Conservation (phyloP, 2,888 invertebrate genomes). For the Nomada goodeniana region DNA sequence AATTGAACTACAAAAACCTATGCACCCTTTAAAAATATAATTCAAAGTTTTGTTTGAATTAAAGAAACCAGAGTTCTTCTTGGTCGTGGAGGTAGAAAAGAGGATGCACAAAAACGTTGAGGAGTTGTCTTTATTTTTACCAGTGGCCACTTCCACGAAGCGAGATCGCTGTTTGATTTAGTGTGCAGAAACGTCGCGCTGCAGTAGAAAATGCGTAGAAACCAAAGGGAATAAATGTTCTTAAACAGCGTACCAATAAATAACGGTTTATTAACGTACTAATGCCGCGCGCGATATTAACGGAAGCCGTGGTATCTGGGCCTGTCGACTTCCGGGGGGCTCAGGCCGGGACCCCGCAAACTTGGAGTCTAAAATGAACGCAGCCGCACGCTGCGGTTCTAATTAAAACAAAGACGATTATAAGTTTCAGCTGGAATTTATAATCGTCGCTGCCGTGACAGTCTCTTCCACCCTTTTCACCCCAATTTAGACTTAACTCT, state of each 20-base stretch:
- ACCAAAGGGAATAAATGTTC: constrained; percentile 64
- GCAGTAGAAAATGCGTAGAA: constrained; percentile 46
- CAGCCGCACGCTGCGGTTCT: constrained; percentile 77
- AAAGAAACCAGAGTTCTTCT: too few species aligned
- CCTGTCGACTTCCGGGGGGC: constrained; percentile 22
- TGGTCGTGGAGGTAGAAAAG: not conserved
- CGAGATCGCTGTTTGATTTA: constrained; percentile 50
- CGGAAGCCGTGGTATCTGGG: constrained; percentile 54
- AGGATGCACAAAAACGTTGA: not conserved
- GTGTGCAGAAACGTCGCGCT: constrained; percentile 39
- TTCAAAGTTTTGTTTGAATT: too few species aligned
- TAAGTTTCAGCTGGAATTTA: constrained; percentile 77
- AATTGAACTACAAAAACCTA: too few species aligned
- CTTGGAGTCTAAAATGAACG: constrained; percentile 75
- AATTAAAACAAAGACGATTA: constrained; percentile 82
- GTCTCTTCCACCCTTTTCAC: not conserved
- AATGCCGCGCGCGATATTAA: constrained; percentile 76
- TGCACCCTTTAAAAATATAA: too few species aligned
- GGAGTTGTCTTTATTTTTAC: constrained; percentile 27
- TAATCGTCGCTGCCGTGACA: constrained; percentile 66
- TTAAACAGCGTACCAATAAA: constrained; percentile 72
- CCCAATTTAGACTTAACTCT: not conserved
- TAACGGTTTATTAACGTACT: constrained; percentile 76
- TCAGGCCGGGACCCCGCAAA: constrained; percentile 48
- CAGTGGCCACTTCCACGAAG: constrained; percentile 35